phyloP scores from a whole-genome alignment of 2,113 vertebrate species.

The Brachypodius melanocephalos region DNA sequence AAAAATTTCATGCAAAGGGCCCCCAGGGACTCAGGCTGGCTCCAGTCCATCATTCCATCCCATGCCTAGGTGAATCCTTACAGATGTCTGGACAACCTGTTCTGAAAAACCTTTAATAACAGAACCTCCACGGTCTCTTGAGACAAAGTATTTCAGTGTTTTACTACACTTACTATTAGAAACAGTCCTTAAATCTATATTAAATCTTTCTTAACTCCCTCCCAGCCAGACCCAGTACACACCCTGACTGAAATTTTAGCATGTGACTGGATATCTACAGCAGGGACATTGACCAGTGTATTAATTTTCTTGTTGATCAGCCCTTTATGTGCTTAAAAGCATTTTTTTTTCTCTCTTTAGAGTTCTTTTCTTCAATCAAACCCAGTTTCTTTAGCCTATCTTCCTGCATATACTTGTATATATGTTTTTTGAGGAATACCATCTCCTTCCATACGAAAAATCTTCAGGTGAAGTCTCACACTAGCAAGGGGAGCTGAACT shows the following conservation, averaged over 20 bases:
- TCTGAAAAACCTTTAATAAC: not conserved
- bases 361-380: not conserved
- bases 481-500: not conserved
- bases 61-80: not conserved
- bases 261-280: not conserved
- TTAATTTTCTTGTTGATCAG: not conserved
- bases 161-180: not conserved
- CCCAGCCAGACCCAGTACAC: not conserved
- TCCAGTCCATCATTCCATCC: not conserved
- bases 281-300: not conserved
- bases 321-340: not conserved
- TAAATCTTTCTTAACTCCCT: not conserved
- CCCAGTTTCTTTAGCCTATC: not conserved
- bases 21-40: not conserved
- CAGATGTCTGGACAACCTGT: not conserved
- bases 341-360: not conserved
- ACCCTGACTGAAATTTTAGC: not conserved
- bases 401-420: not conserved
- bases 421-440: not conserved
- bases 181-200: not conserved
- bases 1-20: not conserved
- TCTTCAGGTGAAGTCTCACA: not conserved
- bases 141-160: not conserved
- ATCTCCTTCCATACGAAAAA: not conserved
- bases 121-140: not conserved